Conservation (phyloP, 2,113 vertebrate genomes). For the Holacanthus passer region DNA sequence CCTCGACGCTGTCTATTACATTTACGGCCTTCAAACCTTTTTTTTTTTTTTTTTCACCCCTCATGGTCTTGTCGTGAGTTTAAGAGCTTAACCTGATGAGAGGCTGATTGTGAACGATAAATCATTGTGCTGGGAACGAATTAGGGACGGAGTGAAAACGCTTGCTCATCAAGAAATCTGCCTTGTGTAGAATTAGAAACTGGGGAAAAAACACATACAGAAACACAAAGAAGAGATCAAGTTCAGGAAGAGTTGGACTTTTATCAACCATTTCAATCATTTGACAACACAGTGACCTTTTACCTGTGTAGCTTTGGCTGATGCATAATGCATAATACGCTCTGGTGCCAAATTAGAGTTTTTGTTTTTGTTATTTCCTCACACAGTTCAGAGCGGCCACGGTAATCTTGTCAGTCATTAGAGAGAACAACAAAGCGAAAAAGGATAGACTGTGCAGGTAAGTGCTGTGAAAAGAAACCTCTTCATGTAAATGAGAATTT, state of each 20-base stretch:
- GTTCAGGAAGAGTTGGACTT: background rate
- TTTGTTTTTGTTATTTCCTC: conserved; percentile 13
- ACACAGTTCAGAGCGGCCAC: background rate
- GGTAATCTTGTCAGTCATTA: background rate
- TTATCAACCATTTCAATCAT: background rate
- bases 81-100: conserved; percentile 11
- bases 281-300: background rate
- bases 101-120: conserved; percentile 16
- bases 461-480: background rate
- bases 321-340: background rate
- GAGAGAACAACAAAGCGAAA: background rate
- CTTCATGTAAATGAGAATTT: conserved; percentile 4
- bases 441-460: background rate
- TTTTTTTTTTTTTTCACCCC: background rate
- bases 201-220: background rate
- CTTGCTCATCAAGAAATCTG: background rate
- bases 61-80: conserved; percentile 17
- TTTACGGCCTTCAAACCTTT: conserved; percentile 30
- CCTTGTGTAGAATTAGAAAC: background rate
- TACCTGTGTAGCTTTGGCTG: background rate
- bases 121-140: background rate
- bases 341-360: background rate
- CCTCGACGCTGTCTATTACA: conserved; percentile 41
- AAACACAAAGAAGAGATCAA: background rate
- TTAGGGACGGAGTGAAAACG: background rate